phyloP scores from a whole-genome alignment of 92 coral and sea anemone species.

The Montipora capitata region DNA sequence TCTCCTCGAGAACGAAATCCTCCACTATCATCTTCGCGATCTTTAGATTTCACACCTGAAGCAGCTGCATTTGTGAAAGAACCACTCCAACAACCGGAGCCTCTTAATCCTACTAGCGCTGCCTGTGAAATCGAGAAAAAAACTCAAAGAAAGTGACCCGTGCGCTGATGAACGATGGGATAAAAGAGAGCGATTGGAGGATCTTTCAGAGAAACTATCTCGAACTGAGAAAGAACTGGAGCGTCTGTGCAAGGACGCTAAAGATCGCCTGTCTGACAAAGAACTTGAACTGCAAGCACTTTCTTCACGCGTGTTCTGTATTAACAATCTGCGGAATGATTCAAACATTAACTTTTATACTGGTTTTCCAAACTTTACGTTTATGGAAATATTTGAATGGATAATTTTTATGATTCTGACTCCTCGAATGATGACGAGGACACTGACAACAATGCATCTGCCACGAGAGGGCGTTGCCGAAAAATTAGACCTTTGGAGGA shows the following conservation, averaged over 20 bases:
- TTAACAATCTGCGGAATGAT: not conserved
- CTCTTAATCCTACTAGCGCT: not conserved
- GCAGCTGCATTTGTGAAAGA: not conserved
- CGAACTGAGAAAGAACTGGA: too few species aligned
- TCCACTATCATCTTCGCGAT: not conserved
- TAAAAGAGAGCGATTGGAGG: too few species aligned
- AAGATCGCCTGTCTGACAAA: not conserved
- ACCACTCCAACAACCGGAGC: too few species aligned
- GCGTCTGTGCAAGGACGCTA: not conserved
- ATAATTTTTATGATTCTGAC: not conserved
- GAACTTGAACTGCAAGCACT: not conserved
- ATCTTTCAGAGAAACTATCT: too few species aligned
- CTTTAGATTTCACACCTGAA: not conserved
- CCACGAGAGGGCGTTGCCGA: not conserved
- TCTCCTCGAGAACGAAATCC: not conserved
- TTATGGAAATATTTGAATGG: not conserved
- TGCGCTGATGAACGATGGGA: not conserved
- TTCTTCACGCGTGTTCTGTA: not conserved
- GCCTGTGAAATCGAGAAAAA: not conserved
- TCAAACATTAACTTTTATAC: too few species aligned
- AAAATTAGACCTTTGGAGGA: not conserved
- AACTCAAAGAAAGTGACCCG: not conserved
- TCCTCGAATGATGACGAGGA: not conserved
- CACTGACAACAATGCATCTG: not conserved
- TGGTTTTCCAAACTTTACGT: too few species aligned